Conservation (phyloP, 2,797 vertebrate genomes). For the Bufotes viridis region DNA sequence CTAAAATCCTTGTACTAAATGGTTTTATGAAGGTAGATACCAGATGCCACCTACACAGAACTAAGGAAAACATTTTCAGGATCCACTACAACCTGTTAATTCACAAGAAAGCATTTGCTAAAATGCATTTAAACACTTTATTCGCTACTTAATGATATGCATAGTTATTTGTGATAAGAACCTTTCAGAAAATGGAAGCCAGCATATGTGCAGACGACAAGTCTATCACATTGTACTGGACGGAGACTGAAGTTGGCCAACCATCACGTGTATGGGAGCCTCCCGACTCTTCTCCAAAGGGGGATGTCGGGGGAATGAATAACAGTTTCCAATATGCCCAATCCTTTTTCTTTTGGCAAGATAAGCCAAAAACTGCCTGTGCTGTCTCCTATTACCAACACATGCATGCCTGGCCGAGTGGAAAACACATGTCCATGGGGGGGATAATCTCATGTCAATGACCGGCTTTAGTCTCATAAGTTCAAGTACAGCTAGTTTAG, state of each 20-base stretch:
- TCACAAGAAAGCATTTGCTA: background rate
- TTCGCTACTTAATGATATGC: background rate
- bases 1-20: background rate
- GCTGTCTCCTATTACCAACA: no score
- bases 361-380: no score
- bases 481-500: no score
- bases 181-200: background rate
- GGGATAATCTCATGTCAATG: no score
- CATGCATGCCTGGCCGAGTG: no score
- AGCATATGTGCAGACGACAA: background rate
- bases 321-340: no score
- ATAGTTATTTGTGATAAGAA: background rate
- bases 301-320: no score
- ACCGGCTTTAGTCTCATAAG: no score
- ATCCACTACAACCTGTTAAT: background rate
- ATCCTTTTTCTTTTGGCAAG: no score
- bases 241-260: background rate
- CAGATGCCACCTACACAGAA: background rate
- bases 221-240: background rate
- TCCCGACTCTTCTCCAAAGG: no score
- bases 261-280: no score
- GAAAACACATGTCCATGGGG: no score
- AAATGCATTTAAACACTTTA: background rate
- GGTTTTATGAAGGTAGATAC: background rate
- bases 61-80: background rate